Evolutionary conservation across 2,113 vertebrate species (phyloP).

Genomic region (Pithys albifrons): DNA sequence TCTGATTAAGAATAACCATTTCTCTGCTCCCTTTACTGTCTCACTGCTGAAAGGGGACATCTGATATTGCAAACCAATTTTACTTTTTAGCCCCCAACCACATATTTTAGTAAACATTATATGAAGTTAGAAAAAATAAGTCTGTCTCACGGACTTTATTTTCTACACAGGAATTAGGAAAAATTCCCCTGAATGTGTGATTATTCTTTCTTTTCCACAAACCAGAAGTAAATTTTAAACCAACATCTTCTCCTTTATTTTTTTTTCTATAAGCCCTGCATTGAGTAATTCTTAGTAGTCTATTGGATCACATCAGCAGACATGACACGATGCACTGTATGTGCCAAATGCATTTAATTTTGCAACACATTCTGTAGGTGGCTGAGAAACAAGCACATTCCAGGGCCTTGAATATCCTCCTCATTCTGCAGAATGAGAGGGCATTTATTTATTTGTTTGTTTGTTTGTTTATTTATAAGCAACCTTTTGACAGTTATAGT

Average conservation of each 20-base stretch:
- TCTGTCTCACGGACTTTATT: not conserved
- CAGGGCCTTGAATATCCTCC: constrained; percentile 12
- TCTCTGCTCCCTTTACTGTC: not conserved
- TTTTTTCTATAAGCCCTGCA: not conserved
- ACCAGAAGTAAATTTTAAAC: not conserved
- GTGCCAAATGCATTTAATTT: constrained; percentile 38
- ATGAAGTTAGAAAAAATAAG: not conserved
- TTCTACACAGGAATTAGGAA: not conserved
- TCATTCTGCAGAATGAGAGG: not conserved
- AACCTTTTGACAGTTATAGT: not conserved
- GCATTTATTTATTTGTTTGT: not conserved
- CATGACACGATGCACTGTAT: constrained; percentile 13
- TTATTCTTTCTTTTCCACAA: not conserved
- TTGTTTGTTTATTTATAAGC: not conserved
- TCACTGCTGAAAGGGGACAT: not conserved
- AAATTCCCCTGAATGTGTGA: not conserved
- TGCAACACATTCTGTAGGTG: constrained; percentile 37
- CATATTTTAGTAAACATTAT: not conserved
- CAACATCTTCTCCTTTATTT: not conserved
- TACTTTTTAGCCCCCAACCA: not conserved
- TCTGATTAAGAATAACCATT: not conserved
- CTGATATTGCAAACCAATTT: not conserved
- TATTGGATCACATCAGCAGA: not conserved
- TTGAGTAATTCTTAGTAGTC: constrained; percentile 9
- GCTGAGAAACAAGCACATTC: constrained; percentile 12